Evolutionary conservation across 2,113 vertebrate species (phyloP).

Genomic region (Anguilla japonica): DNA sequence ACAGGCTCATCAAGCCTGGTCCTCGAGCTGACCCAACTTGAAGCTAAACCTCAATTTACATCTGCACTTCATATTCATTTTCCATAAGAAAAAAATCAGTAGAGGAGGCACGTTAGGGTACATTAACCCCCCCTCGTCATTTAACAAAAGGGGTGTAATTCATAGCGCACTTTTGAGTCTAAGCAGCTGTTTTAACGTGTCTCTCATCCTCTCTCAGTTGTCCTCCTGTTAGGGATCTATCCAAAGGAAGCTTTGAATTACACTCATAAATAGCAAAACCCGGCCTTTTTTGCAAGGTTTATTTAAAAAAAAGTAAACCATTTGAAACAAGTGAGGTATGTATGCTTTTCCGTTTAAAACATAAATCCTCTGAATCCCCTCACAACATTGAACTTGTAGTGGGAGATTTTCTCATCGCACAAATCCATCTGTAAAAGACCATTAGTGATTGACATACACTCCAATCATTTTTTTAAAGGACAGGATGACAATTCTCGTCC

Average conservation of each 20-base stretch:
- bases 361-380: background rate
- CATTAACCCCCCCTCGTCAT: background rate
- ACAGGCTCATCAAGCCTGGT: background rate
- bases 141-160: background rate
- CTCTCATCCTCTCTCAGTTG: background rate
- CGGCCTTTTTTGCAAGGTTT: background rate
- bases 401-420: background rate
- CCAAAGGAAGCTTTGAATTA: slow-evolving; percentile 2
- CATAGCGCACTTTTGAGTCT: background rate
- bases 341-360: background rate
- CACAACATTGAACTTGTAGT: background rate
- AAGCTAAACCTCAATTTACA: background rate
- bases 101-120: background rate
- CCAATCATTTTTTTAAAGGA: background rate
- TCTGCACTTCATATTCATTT: background rate
- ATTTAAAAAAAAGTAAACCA: background rate
- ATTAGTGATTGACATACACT: background rate
- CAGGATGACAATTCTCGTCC: background rate
- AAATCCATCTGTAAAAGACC: background rate
- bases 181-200: background rate
- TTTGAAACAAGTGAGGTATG: background rate
- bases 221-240: background rate
- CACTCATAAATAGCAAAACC: background rate
- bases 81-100: background rate
- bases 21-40: background rate